These are phyloP conservation scores for Brevimyrus niger DNA, from an alignment of 2,113 vertebrate species.

Conservation along the genomic window DNA sequence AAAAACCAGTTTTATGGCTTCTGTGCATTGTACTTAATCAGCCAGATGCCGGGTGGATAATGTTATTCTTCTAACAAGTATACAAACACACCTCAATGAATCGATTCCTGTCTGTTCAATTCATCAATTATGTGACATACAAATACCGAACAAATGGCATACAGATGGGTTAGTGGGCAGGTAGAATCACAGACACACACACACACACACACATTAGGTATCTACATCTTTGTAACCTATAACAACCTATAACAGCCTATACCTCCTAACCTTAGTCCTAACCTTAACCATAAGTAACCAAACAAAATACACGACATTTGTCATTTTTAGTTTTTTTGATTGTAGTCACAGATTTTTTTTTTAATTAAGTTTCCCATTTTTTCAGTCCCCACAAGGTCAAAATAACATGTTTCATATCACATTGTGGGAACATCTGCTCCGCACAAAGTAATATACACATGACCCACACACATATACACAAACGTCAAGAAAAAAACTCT, in stretches of 20 bases:
- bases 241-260: too few relatives aligned
- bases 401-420: too few relatives aligned
- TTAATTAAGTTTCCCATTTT: too few relatives aligned
- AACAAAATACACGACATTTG: too few relatives aligned
- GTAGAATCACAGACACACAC: neutral
- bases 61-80: neutral
- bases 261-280: too few relatives aligned
- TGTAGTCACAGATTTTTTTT: too few relatives aligned
- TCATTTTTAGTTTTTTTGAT: too few relatives aligned
- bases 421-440: neutral
- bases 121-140: neutral
- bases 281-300: too few relatives aligned
- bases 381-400: too few relatives aligned
- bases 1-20: neutral
- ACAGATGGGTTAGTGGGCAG: neutral
- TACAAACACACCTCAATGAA: neutral
- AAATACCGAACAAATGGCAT: neutral
- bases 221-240: too few relatives aligned
- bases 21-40: neutral
- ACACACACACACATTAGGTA: neutral
- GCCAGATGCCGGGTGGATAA: neutral
- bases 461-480: neutral
- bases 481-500: slow-evolving; percentile 9
- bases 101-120: neutral
- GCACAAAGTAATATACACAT: neutral